Percentiles rank a stretch among this genome's conserved stretches.
Evolutionary conservation across 2,888 invertebrate genomes (phyloP).

Genomic region (Acrocyrtus sp.): DNA sequence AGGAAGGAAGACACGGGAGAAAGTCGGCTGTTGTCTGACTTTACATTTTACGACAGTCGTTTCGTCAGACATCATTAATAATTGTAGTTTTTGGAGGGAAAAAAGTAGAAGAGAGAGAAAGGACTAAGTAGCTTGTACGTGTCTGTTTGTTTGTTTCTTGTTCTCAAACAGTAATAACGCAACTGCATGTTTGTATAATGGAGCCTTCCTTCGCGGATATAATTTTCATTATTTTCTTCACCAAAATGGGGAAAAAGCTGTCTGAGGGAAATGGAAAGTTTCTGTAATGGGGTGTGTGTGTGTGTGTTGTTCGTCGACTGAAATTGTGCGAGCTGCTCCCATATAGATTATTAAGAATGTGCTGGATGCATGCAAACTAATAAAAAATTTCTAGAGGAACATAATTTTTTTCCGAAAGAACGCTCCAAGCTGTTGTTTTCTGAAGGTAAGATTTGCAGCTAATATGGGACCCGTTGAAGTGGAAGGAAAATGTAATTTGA

Average conservation of each 20-base stretch:
- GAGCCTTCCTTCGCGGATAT: neutral
- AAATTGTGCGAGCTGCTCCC: too few species aligned
- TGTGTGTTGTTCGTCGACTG: too few species aligned
- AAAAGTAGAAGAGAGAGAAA: too few species aligned
- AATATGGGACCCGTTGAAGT: too few species aligned
- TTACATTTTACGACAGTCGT: conserved; percentile 49
- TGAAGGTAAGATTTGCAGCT: too few species aligned
- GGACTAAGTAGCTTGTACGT: neutral
- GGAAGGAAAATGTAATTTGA: too few species aligned
- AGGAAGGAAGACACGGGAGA: neutral
- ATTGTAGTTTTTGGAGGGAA: too few species aligned
- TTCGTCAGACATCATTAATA: conserved; percentile 49
- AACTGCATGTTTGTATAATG: neutral
- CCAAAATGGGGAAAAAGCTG: neutral
- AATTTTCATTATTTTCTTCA: neutral
- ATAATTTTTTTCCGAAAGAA: too few species aligned
- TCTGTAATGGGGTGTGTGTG: neutral
- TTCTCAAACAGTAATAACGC: neutral
- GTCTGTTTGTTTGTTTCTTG: neutral
- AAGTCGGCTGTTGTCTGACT: conserved; percentile 21
- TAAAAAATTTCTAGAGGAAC: too few species aligned
- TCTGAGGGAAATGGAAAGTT: neutral
- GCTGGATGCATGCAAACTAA: too few species aligned
- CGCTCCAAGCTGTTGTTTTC: too few species aligned
- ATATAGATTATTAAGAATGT: too few species aligned